Percentiles rank a stretch among this genome's conserved stretches.
These are phyloP conservation scores for Cephus pygmeus DNA, from an alignment of 2,888 invertebrate species.

Conservation along the genomic window DNA sequence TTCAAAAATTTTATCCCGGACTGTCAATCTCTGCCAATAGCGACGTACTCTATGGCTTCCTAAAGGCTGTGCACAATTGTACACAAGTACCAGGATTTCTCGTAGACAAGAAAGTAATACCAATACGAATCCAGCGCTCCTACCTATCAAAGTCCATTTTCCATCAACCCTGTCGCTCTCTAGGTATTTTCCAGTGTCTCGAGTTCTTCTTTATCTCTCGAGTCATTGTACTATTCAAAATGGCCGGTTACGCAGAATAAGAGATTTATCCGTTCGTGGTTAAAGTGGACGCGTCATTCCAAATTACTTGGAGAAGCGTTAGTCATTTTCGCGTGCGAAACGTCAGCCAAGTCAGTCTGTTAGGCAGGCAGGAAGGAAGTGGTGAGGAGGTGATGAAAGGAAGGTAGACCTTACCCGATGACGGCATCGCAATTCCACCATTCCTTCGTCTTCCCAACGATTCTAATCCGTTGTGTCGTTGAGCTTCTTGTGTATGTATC, in stretches of 20 bases:
- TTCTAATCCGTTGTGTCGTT: not conserved
- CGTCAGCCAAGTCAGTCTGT: not conserved
- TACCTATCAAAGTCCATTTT: not conserved
- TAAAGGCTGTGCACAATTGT: not conserved
- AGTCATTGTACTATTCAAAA: not conserved
- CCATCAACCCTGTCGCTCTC: not conserved
- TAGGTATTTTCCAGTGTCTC: not conserved
- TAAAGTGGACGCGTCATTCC: not conserved
- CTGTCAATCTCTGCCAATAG: not conserved
- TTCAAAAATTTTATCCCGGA: not conserved
- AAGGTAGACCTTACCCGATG: not conserved
- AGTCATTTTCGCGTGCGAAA: not conserved
- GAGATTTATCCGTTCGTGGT: not conserved
- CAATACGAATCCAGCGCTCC: not conserved
- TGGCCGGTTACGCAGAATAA: not conserved
- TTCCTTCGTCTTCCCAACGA: not conserved
- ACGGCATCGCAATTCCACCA: not conserved
- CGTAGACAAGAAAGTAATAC: not conserved
- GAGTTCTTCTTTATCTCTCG: not conserved
- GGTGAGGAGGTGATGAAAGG: not conserved
- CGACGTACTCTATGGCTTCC: not conserved
- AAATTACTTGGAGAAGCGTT: not conserved
- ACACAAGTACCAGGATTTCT: not conserved
- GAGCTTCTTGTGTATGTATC: not conserved
- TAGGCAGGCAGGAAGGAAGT: not conserved